These are phyloP conservation scores for Drosophila ezoana DNA, from an alignment of 2,888 invertebrate species.

Conservation along the genomic window DNA sequence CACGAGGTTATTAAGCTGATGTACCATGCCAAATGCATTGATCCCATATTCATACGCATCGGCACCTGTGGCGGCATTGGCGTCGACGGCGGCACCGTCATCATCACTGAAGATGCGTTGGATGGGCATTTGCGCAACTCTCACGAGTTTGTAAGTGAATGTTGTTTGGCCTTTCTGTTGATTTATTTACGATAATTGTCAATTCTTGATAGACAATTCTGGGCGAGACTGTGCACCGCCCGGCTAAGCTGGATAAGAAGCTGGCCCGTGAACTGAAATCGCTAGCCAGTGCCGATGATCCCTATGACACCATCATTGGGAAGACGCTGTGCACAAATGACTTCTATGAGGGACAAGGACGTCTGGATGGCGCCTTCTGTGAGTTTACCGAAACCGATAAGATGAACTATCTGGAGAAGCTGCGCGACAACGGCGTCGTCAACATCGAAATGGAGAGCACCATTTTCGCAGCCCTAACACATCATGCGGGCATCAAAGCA, in stretches of 20 bases:
- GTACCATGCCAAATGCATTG: constrained; percentile 94
- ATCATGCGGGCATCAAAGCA: constrained; percentile 95
- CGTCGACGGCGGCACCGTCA: constrained; percentile 95
- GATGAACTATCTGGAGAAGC: constrained; percentile 92
- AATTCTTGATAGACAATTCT: constrained; percentile 89
- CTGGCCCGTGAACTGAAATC: constrained; percentile 92
- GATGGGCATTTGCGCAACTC: constrained; percentile 93
- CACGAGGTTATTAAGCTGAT: constrained; percentile 98
- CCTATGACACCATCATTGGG: constrained; percentile 94
- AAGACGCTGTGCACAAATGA: constrained; percentile 98
- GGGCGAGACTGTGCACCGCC: constrained; percentile 92
- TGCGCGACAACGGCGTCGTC: constrained; percentile 92
- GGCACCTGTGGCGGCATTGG: constrained; percentile 98
- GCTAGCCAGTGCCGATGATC: constrained; percentile 90
- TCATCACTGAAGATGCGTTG: constrained; percentile 96
- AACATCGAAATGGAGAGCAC: constrained; percentile 99
- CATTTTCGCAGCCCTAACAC: constrained; percentile 96
- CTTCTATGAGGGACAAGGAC: constrained; percentile 99
- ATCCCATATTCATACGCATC: constrained; percentile 96
- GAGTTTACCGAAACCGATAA: constrained; percentile 96
- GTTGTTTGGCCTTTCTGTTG: neutral
- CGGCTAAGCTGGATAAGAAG: constrained; percentile 93
- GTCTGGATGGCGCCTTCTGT: constrained; percentile 98
- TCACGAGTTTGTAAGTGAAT: constrained; percentile 91
- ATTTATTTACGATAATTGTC: neutral